These are phyloP conservation scores for Gymnoscopelus microlampas DNA, from an alignment of 2,797 vertebrate genomes.

Conservation along the genomic window DNA sequence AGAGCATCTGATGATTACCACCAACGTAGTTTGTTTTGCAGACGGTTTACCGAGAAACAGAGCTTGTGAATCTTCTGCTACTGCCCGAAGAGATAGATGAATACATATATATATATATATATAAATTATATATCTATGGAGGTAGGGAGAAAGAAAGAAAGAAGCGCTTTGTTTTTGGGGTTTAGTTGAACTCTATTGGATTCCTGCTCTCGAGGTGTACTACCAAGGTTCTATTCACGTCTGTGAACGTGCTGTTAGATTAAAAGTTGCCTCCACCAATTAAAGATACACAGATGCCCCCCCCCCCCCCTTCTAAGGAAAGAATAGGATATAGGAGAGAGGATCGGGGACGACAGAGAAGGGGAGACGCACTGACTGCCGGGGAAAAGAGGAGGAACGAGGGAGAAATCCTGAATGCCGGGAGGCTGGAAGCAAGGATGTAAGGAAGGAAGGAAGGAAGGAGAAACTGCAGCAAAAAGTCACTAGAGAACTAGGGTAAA, in stretches of 20 bases:
- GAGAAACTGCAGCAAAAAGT: conserved; percentile 11
- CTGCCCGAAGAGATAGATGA: conserved; percentile 30
- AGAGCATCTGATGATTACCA: conserved; percentile 26
- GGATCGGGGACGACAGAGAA: conserved; percentile 48
- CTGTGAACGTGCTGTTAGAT: conserved; percentile 42
- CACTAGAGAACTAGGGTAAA: conserved; percentile 3
- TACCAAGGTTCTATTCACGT: conserved; percentile 47
- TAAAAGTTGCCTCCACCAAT: conserved; percentile 51
- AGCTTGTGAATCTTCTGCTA: neutral
- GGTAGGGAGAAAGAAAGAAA: neutral
- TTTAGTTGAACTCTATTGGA: conserved; percentile 59
- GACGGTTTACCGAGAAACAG: conserved; percentile 18
- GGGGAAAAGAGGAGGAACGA: conserved; percentile 43
- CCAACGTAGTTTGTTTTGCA: conserved; percentile 57
- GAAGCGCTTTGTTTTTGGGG: conserved; percentile 7
- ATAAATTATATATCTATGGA: neutral
- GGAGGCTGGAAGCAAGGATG: conserved; percentile 40
- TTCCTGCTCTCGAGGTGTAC: conserved; percentile 22
- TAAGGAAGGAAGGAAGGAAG: conserved; percentile 15
- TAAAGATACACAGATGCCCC: conserved; percentile 49
- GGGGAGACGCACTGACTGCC: conserved; percentile 45
- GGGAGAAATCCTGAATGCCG: conserved; percentile 45
- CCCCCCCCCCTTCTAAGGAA: conserved; percentile 23
- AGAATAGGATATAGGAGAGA: conserved; percentile 26
- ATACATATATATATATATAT: no score